Percentiles rank a stretch among this genome's conserved stretches.
phyloP scores from a whole-genome alignment of 2,113 vertebrate species.

The Vombatus ursinus region DNA sequence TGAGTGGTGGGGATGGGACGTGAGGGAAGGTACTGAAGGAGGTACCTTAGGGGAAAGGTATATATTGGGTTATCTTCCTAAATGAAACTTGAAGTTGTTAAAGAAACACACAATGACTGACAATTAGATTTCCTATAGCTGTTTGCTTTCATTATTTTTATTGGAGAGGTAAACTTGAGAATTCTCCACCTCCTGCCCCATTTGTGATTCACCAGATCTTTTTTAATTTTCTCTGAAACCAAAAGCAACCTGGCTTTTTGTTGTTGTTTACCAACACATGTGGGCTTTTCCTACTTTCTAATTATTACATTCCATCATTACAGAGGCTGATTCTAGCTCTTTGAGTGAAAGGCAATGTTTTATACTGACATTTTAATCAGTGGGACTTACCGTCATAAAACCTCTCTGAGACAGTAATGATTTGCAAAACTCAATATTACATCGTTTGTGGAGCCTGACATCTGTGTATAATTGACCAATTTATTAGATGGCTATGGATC shows the following conservation, averaged over 20 bases:
- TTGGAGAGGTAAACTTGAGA: neutral
- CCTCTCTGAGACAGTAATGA: constrained; percentile 74
- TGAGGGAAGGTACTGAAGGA: neutral
- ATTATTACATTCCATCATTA: constrained; percentile 74
- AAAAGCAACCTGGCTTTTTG: constrained; percentile 56
- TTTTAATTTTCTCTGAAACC: constrained; percentile 62
- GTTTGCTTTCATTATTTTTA: neutral
- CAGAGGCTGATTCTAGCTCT: constrained; percentile 43
- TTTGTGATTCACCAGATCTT: neutral
- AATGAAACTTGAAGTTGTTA: neutral
- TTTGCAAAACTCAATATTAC: constrained; percentile 79
- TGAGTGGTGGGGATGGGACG: neutral
- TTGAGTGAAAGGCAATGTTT: constrained; percentile 71
- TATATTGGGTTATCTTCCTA: neutral
- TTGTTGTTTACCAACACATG: constrained; percentile 66
- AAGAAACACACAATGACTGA: neutral
- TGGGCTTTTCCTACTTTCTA: constrained; percentile 61
- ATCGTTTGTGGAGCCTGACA: constrained; percentile 64
- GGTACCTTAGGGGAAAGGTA: neutral
- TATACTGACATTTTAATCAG: constrained; percentile 82
- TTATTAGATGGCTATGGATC: constrained; percentile 72
- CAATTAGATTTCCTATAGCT: neutral
- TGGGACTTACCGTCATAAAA: constrained; percentile 71
- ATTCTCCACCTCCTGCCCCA: neutral
- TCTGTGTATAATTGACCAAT: constrained; percentile 80